phyloP scores from a whole-genome alignment of 1,140 invertebrate species.

The Neodiprion lecontei region DNA sequence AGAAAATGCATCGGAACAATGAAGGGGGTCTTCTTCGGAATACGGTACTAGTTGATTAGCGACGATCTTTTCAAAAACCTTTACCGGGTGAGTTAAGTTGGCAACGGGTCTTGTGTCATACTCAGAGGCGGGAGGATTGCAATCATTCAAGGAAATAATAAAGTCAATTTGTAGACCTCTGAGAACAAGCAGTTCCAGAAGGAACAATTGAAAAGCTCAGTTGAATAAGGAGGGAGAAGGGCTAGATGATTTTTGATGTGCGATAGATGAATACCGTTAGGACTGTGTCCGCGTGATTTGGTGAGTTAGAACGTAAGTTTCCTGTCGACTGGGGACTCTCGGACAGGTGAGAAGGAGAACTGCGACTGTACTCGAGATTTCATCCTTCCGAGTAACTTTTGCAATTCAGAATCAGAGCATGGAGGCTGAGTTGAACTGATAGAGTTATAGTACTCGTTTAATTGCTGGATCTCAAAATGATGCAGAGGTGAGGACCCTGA shows the following conservation, averaged over 20 bases:
- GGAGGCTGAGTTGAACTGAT: not conserved
- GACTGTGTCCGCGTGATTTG: not conserved
- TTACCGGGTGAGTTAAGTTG: not conserved
- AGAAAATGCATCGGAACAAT: too few relatives aligned
- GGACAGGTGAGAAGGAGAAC: not conserved
- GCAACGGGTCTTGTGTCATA: not conserved
- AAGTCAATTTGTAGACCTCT: not conserved
- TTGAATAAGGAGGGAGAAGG: not conserved
- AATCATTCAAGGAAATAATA: not conserved
- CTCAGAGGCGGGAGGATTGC: not conserved
- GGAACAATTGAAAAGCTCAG: not conserved
- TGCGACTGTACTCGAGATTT: not conserved
- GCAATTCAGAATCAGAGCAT: not conserved
- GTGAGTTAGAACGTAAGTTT: not conserved
- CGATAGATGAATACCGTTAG: too few relatives aligned
- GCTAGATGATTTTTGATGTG: not conserved
- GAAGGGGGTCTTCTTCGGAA: too few relatives aligned
- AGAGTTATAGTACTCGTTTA: not conserved
- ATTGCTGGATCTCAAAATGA: not conserved
- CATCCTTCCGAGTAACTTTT: not conserved
- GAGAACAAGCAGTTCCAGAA: not conserved
- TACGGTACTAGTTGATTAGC: too few relatives aligned
- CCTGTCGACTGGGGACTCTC: not conserved
- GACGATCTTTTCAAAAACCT: not conserved
- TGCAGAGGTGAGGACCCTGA: not conserved